Base-by-base conservation (phyloP, 2,113 vertebrate genomes). In the Eonycteris spelaea region DNA sequence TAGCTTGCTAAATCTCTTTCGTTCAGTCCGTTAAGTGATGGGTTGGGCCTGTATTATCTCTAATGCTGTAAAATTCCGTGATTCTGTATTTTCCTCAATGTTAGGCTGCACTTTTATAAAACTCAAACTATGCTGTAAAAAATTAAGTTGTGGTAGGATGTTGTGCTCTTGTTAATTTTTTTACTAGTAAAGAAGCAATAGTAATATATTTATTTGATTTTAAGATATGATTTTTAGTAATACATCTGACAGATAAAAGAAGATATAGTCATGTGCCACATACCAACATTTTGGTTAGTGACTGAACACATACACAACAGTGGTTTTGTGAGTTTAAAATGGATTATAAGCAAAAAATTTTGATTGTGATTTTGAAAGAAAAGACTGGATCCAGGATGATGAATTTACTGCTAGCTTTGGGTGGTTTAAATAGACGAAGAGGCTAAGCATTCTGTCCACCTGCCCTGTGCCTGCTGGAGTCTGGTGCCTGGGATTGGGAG, bases 91-190 rank as follows among this genome's bases (percentile, higher is more conserved):
- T 95, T 80, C 15, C 55, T 93, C 43, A 26, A 26, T 18, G 0
- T 85, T 88, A 84, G 68, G 61, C 57, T 70, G 45, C 91, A n/a
- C 70, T 22, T 95, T 67, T 85, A 57, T 95, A 73, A 71, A 91
- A 53, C 11, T 86, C 26, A 73, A 40, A 70, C 40, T 70, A 9
- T 30, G 73, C 21, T 78, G 68, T 93, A 55, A 53, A 68, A 75
- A 48, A 86, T 79, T 73, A 96, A 57, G 22, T 77, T 84, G 65
- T 84, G 24, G 33, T 79, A 65, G 18, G 18, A 26, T 79, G 13
- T 85, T 79, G 13, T 85, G 14, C 30, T 96, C n/a, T 92, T 90
- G 2, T 35, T 88, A 84, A 45, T 40, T 84, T 80, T 88, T 95
- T 95, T 70, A 80, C 85, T 90, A 87, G 10, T 57, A 35, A 63